A percentile compares a stretch with the other conserved stretches of the same genome.
Conservation (phyloP, 2,888 invertebrate species). For the Noctua fimbriata region DNA sequence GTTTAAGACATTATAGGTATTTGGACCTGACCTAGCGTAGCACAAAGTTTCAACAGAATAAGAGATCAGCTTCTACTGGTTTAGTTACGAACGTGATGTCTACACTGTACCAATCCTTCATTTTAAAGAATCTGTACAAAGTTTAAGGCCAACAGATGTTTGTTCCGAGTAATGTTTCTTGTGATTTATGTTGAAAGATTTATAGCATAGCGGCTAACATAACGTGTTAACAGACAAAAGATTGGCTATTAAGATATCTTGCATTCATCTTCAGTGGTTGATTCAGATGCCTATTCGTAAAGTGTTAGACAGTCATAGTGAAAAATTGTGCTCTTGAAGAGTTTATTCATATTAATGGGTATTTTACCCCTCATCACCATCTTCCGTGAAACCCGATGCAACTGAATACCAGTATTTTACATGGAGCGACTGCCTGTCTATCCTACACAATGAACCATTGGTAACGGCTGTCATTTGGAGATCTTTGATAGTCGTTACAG, state of each 20-base stretch:
- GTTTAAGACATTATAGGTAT: not conserved
- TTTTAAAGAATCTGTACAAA: slow-evolving; percentile 10
- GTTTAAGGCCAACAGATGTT: slow-evolving; percentile 40
- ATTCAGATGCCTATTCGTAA: not conserved
- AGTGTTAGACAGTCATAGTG: not conserved
- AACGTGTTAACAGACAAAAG: slow-evolving; percentile 16
- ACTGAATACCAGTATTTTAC: not conserved
- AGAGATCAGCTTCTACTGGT: not conserved
- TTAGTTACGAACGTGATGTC: not conserved
- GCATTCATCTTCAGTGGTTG: slow-evolving; percentile 1
- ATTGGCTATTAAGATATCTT: slow-evolving; percentile 48
- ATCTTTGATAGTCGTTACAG: not conserved
- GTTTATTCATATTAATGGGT: no score
- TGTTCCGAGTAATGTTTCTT: slow-evolving; percentile 27
- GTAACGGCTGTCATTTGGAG: not conserved
- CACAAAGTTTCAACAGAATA: not conserved
- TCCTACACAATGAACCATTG: not conserved
- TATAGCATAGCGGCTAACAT: slow-evolving; percentile 18
- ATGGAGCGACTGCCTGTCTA: not conserved
- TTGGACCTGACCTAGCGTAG: not conserved
- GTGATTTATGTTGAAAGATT: slow-evolving; percentile 48
- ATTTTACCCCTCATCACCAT: not conserved
- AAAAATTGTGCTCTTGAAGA: not conserved
- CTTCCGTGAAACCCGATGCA: not conserved
- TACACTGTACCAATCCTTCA: not conserved